Evolutionary conservation across 1,140 invertebrate genomes (phyloP).

Genomic region (Arion vulgaris): DNA sequence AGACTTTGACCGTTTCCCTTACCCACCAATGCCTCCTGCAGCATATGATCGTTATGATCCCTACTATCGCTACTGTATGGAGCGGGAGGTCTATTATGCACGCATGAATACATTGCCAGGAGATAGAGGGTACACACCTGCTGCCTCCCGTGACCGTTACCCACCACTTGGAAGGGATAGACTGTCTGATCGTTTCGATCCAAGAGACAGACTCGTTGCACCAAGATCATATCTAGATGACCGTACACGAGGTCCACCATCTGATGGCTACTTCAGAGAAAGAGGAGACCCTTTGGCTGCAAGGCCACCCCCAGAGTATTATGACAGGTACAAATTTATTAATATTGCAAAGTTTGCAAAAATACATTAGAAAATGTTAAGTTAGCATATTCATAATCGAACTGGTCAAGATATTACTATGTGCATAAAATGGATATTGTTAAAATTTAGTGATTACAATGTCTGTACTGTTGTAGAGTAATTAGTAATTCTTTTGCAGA

Average conservation of each 20-base stretch:
- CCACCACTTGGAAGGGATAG: slow-evolving; percentile 52
- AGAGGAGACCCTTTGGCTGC: slow-evolving; percentile 42
- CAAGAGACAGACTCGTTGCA: slow-evolving; percentile 42
- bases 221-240: slow-evolving; percentile 45
- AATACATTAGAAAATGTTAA: not conserved
- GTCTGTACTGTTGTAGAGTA: no score
- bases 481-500: no score
- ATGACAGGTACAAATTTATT: slow-evolving; percentile 45
- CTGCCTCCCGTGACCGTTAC: slow-evolving; percentile 35
- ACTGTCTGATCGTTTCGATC: slow-evolving; percentile 42
- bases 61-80: slow-evolving; percentile 48
- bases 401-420: no score
- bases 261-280: slow-evolving; percentile 55
- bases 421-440: no score
- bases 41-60: slow-evolving; percentile 49
- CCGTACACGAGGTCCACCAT: slow-evolving; percentile 30
- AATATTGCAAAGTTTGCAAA: no score
- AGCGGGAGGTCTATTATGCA: slow-evolving; percentile 45
- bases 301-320: slow-evolving; percentile 59
- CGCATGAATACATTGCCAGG: slow-evolving; percentile 31
- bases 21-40: slow-evolving; percentile 40
- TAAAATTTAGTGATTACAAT: no score
- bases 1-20: slow-evolving; percentile 45
- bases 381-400: not conserved
- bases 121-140: slow-evolving; percentile 43